Base-by-base conservation (phyloP, 2,113 vertebrate genomes). In the Sturnira hondurensis region DNA sequence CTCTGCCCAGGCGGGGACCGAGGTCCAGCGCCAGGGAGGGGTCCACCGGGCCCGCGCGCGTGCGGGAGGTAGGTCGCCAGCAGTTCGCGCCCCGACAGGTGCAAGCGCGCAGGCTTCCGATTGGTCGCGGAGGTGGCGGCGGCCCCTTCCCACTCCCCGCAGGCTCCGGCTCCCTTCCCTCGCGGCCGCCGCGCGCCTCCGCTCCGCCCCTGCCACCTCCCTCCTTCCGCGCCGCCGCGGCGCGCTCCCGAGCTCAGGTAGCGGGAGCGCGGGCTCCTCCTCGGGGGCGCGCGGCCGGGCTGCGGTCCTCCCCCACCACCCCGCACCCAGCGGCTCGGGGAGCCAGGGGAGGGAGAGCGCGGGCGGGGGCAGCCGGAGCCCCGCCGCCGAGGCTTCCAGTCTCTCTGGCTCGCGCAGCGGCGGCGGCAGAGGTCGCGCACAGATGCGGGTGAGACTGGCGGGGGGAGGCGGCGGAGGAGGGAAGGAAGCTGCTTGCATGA, bases 351-450 rank as follows among this genome's bases (percentile, higher is more conserved):
- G 91, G 86, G 78, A 80, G 74, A 50, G 43, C 70, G 77, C 94
- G 80, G 85, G 93, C 81, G 95, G 86, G 86, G 87, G 92, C 47
- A 20, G 94, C 94, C 38, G 73, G 43, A 71, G 90, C 94, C 61
- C 92, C 38, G 83, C 89, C 45, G 90, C 93, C 78, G 86, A 65
- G 89, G 96, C 94, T 96, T 93, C 89, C n/a, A 63, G 93, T 96
- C 91, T 95, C 31, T 93, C 83, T 93, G 19, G 93, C 94, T 94
- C 90, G 90, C 97, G 95, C 96, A 33, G 96, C 82, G 71, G 97
- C 96, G 93, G 97, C 96, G 33, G 94, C 95, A 93, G 97, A 96
- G 97, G 97, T 96, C 97, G 96, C 93, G 94, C 95, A 89, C 97
- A 93, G 97, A 97, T 97, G 97, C 97, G 96, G 97, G 95, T 86